Base-by-base conservation (phyloP, 2,888 invertebrate genomes). In the Eupelmus urozonus region DNA sequence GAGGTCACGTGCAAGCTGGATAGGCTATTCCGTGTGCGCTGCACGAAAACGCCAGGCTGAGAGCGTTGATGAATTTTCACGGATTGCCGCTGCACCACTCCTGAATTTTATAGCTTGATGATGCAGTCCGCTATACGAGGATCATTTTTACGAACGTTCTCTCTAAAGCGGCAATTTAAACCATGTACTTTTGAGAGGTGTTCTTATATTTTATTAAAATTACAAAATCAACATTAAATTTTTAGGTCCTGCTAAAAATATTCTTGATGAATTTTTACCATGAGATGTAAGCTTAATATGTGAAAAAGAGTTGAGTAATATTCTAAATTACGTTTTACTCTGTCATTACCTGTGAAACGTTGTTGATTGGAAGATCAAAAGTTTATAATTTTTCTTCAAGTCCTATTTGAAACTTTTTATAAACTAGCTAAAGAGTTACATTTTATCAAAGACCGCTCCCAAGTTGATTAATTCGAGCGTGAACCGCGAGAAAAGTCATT, bases 391-490 rank as follows among this genome's bases (percentile, higher is more conserved):
- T 72, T 57, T 40, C 18, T 7, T n/a, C 13, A 18, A 34, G 59
- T 29, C 34, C 16, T 16, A 23, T n/a, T 59, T 2, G 34, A 34
- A 57, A 70, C 42, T 76, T 76, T 65, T 53, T 18, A 45, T 20
- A 23, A 55, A 23, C 42, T 62, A 5, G 3, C 25, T 53, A 34
- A 63, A 23, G 51, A 25, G 27, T 66, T 45, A 62, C 62, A 45
- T 77, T 72, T 53, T 60, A 59, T 66, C 76, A 53, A 71, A 77
- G 51, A 60, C 29, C 40, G 11, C 67, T 57, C 51, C 63, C 57
- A 63, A 73, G 34, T 78, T 78, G 78, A 78, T 78, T 73, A 73
- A 78, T 62, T 57, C 57, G 57, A 63, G 55, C n/a, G 45, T n/a
- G 29, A 62, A 53, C 13, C 63, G 45, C 25, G 63, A 53, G 69